Evolutionary conservation across 1,140 invertebrate species (phyloP).

Genomic region (Lucilia cuprina): DNA sequence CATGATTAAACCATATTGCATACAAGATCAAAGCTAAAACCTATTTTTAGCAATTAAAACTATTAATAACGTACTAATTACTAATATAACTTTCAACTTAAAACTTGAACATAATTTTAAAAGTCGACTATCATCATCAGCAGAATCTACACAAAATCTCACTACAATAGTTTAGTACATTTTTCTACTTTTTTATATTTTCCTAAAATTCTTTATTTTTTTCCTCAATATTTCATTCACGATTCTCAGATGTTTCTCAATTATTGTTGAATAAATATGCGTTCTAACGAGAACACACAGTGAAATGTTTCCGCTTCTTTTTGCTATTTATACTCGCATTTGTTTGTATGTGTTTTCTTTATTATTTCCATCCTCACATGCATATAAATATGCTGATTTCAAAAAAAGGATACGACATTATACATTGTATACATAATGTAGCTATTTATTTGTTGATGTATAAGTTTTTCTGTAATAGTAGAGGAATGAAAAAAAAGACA

Average conservation of each 20-base stretch:
- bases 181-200: background rate
- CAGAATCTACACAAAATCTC: background rate
- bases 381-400: slow-evolving; percentile 15
- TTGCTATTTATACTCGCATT: background rate
- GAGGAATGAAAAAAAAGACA: background rate
- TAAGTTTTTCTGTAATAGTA: background rate
- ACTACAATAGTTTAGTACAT: background rate
- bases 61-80: no score
- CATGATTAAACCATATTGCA: no score
- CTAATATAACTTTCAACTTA: no score
- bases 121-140: background rate
- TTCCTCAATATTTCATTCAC: background rate
- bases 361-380: background rate
- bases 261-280: background rate
- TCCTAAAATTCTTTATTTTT: background rate
- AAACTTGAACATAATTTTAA: no score
- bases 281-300: background rate
- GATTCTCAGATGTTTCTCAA: slow-evolving; percentile 11
- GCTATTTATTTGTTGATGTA: background rate
- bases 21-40: no score
- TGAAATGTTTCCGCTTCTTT: background rate
- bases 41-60: no score
- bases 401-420: background rate
- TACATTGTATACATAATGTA: background rate
- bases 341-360: no score